Base-by-base conservation (phyloP, 2,797 vertebrate species). In the Remorina albescens region DNA sequence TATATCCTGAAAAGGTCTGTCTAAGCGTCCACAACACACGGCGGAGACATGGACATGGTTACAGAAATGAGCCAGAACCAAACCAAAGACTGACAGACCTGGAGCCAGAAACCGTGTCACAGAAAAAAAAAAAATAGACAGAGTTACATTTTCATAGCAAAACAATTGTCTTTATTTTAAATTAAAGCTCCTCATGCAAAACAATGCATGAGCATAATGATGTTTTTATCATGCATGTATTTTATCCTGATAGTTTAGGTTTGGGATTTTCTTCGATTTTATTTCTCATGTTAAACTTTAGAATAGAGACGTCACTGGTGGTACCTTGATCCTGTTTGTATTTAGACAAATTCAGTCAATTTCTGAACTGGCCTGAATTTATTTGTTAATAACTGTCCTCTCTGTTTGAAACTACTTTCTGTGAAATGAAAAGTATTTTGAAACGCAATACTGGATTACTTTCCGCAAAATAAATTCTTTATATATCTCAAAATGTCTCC, bases 51-150 rank as follows among this genome's bases (percentile, higher is more conserved):
- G 32, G 42, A 56, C 37, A 34, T 7, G 32, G 53, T 41, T 46
- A 50, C 34, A 75, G 56, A 72, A 65, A 58, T 39, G 12, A 23
- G 53, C 23, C 54, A 11, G 1, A 68, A 66, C 78, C 28, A 72
- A 82, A 87, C 88, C 91, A 91, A 92, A 92, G 86, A 88, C 71
- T 42, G 13, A 62, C n/a, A n/a, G n/a, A 6, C 58, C 44, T 13
- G 32, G 72, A 54, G 12, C 44, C 61, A 66, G 11, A 68, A 51
- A 42, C 34, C 37, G 3, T 36, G 41, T 11, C 50, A 2, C 23
- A 26, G 12, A 23, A 61, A 53, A 30, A 30, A 30, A 58, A 37
- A 18, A 42, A 16, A 54, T 8, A 53, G n/a, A n/a, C n/a, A 2
- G 2, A 2, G 28, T 67, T 41, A 53, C 10, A 26, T 42, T 55